A percentile compares a stretch with the other conserved stretches of the same genome.
Evolutionary conservation across 2,113 vertebrate species (phyloP).

Genomic region (Vidua chalybeata): DNA sequence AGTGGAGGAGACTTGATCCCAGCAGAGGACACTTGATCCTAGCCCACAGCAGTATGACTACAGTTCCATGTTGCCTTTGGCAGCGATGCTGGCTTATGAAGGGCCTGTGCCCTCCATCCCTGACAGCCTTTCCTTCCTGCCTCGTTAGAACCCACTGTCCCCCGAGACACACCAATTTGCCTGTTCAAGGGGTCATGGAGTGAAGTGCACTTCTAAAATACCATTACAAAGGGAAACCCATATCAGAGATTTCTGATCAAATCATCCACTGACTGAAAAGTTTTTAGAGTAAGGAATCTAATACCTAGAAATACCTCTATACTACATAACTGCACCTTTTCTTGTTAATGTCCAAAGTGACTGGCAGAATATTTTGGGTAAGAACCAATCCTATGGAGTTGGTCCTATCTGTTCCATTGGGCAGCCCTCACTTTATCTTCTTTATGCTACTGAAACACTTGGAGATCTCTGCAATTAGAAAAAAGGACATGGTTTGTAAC

Average conservation of each 20-base stretch:
- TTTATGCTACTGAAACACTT: neutral
- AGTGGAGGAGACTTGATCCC: neutral
- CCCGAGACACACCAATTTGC: rapidly evolving
- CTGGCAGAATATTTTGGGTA: neutral
- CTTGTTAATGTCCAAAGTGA: neutral
- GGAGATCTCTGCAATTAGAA: neutral
- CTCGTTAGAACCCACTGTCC: neutral
- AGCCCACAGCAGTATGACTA: neutral
- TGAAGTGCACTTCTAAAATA: neutral
- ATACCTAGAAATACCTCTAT: neutral
- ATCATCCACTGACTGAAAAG: neutral
- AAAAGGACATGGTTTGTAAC: neutral
- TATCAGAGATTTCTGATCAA: neutral
- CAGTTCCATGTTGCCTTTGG: neutral
- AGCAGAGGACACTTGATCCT: neutral
- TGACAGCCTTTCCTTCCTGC: neutral
- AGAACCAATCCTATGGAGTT: neutral
- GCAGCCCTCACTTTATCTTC: neutral
- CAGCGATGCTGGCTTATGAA: neutral
- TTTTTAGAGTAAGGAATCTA: neutral
- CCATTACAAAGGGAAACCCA: neutral
- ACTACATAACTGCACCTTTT: neutral
- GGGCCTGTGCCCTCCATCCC: neutral
- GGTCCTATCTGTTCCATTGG: neutral
- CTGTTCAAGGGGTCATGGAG: neutral